These are phyloP conservation scores for Macrocentrus cingulum DNA, from an alignment of 1,140 invertebrate species.

Conservation along the genomic window DNA sequence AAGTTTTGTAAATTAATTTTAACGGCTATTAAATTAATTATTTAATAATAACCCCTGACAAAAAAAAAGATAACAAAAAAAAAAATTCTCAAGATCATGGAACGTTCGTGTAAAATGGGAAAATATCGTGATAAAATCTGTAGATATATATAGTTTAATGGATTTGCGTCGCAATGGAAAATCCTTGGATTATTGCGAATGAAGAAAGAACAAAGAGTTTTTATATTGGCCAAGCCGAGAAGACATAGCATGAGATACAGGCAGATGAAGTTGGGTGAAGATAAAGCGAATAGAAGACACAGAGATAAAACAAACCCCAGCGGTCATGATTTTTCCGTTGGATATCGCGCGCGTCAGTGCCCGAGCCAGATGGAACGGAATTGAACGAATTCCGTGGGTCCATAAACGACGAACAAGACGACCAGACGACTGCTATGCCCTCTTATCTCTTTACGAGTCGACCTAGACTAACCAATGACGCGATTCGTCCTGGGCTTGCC, in stretches of 20 bases:
- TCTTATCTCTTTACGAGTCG: slow-evolving; percentile 30
- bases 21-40: too few species aligned
- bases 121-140: too few species aligned
- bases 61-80: too few species aligned
- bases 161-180: not conserved
- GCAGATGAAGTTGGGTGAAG: not conserved
- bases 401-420: slow-evolving; percentile 20
- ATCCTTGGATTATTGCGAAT: not conserved
- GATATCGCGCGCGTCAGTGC: slow-evolving; percentile 17
- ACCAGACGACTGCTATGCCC: slow-evolving; percentile 6
- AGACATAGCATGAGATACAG: not conserved
- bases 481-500: slow-evolving; percentile 15
- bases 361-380: slow-evolving; percentile 31
- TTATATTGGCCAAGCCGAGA: not conserved
- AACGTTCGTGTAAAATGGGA: too few species aligned
- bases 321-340: slow-evolving; percentile 21
- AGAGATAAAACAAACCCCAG: slow-evolving; percentile 24
- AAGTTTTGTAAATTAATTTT: too few species aligned
- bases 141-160: not conserved
- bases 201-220: slow-evolving; percentile 2
- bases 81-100: too few species aligned
- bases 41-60: too few species aligned
- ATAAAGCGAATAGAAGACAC: slow-evolving; percentile 5
- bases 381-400: slow-evolving; percentile 29
- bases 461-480: slow-evolving; percentile 18